Evolutionary conservation across 2,888 invertebrate species (phyloP).

Genomic region (Aphelenchoides bicaudatus): DNA sequence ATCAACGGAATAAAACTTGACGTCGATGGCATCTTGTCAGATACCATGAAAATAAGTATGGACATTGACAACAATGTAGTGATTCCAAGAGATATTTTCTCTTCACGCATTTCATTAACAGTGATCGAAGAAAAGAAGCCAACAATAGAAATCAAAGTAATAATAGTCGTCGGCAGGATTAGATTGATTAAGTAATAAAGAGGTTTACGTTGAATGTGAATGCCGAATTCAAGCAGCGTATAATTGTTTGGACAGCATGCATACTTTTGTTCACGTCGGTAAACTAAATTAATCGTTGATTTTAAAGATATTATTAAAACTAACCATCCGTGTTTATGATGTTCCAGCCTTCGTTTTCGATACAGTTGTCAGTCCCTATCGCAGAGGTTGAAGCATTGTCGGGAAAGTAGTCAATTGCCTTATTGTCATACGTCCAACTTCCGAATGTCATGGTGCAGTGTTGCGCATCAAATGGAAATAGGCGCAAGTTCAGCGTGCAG

Average conservation of each 20-base stretch:
- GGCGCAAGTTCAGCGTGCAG: constrained; percentile 35
- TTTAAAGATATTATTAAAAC: constrained; percentile 44
- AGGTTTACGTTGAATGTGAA: constrained; percentile 36
- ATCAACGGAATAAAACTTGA: constrained; percentile 64
- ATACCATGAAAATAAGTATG: constrained; percentile 62
- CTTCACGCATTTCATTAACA: constrained; percentile 47
- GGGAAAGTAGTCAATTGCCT: constrained; percentile 47
- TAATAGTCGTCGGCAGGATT: constrained; percentile 25
- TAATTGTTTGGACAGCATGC: constrained; percentile 52
- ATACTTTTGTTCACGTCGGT: constrained; percentile 44
- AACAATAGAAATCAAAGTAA: constrained; percentile 27
- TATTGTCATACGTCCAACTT: constrained; percentile 27
- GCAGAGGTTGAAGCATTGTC: constrained; percentile 34
- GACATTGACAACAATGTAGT: constrained; percentile 51
- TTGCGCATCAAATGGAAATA: constrained; percentile 49
- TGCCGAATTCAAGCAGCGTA: constrained; percentile 37
- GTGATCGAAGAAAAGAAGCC: constrained; percentile 43
- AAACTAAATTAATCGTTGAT: too few relatives aligned
- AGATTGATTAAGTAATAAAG: constrained; percentile 34
- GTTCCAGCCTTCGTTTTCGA: constrained; percentile 54
- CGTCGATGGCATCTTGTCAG: constrained; percentile 64
- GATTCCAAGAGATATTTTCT: constrained; percentile 53
- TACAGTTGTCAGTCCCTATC: constrained; percentile 47
- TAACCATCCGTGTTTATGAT: constrained; percentile 42
- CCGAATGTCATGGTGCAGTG: constrained; percentile 45